These are phyloP conservation scores for Lucinisca nassula DNA, from an alignment of 2,888 invertebrate species.

Conservation along the genomic window DNA sequence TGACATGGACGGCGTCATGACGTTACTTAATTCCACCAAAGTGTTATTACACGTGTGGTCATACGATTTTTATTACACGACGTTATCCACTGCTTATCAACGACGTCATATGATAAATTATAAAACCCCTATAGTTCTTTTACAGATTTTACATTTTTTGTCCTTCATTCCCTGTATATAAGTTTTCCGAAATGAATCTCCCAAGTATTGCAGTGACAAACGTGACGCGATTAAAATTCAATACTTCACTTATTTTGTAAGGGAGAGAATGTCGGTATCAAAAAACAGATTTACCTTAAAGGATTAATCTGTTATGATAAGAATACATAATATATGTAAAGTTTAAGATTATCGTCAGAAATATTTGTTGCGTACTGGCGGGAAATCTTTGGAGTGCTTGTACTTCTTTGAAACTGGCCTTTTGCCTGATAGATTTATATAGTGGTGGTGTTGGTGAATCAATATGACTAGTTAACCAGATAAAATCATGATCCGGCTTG, in stretches of 20 bases:
- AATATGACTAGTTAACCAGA: constrained; percentile 23
- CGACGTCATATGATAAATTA: too few relatives aligned
- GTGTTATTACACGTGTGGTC: too few relatives aligned
- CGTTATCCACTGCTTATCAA: too few relatives aligned
- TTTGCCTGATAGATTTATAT: constrained; percentile 48
- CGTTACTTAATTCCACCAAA: too few relatives aligned
- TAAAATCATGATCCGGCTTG: constrained; percentile 20
- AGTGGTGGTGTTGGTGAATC: constrained; percentile 51
- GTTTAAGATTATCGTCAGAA: background rate
- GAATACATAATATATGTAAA: background rate
- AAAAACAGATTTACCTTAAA: background rate
- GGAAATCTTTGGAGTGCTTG: background rate
- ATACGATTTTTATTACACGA: too few relatives aligned
- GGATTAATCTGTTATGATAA: constrained; percentile 17
- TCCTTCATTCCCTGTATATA: background rate
- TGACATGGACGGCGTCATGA: too few relatives aligned
- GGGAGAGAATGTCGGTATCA: background rate
- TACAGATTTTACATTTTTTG: background rate
- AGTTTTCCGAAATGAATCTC: background rate
- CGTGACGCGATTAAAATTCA: background rate
- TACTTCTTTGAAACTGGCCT: constrained; percentile 26
- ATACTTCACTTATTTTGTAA: background rate
- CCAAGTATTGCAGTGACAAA: background rate
- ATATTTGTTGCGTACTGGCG: background rate
- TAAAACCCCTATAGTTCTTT: background rate